phyloP scores from a whole-genome alignment of 2,888 invertebrate genomes.

The Agonum fuliginosum region DNA sequence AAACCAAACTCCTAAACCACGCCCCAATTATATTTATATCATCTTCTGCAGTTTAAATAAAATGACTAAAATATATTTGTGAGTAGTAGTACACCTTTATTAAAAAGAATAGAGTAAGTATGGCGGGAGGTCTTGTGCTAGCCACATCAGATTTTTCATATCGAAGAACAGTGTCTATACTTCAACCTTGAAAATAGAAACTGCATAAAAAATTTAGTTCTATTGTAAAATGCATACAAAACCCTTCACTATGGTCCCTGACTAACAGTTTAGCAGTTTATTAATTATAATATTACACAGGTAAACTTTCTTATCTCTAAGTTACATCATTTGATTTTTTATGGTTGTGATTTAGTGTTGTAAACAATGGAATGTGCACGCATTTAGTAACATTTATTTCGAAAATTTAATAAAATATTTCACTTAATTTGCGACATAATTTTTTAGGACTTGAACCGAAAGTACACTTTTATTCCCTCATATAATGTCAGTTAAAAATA shows the following conservation, averaged over 20 bases:
- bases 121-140: too few species aligned
- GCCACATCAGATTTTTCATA: too few species aligned
- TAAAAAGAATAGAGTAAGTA: too few species aligned
- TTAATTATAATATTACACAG: background rate
- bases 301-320: background rate
- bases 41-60: too few species aligned
- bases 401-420: background rate
- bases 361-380: background rate
- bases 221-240: background rate
- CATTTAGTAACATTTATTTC: constrained; percentile 4
- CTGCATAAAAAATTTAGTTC: background rate
- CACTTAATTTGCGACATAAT: background rate
- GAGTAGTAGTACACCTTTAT: too few species aligned
- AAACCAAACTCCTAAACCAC: too few species aligned
- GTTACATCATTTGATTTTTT: background rate
- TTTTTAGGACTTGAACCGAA: too few species aligned
- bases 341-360: background rate
- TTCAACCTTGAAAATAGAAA: background rate
- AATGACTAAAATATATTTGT: too few species aligned
- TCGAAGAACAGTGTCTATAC: too few species aligned
- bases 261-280: background rate
- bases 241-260: background rate
- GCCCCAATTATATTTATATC: too few species aligned
- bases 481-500: too few species aligned
- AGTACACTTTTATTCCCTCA: too few species aligned